A percentile compares a stretch with the other conserved stretches of the same genome.
Evolutionary conservation across 2,113 vertebrate genomes (phyloP).

Genomic region (Smithornis capensis): DNA sequence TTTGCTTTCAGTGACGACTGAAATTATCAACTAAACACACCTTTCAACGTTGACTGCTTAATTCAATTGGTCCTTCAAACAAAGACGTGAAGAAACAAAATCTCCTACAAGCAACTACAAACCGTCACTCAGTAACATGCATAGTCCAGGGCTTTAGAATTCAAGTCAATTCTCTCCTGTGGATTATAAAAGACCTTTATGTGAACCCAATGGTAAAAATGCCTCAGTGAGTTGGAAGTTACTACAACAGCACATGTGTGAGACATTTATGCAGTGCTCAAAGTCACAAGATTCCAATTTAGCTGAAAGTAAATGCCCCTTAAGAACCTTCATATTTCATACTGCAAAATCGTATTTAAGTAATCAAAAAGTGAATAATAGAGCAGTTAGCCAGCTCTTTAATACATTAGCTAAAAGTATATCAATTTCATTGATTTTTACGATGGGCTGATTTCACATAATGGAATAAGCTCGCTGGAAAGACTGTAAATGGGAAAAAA

Average conservation of each 20-base stretch:
- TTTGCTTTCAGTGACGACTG: neutral
- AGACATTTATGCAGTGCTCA: neutral
- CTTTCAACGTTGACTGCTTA: neutral
- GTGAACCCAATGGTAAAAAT: neutral
- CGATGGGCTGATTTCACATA: conserved; percentile 31
- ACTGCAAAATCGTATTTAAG: conserved; percentile 23
- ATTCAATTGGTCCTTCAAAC: neutral
- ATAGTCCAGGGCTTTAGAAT: neutral
- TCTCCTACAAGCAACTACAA: neutral
- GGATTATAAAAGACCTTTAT: neutral
- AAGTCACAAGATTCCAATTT: conserved; percentile 16
- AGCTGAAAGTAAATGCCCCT: neutral
- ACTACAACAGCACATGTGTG: neutral
- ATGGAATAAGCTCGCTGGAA: conserved; percentile 25
- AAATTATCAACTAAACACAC: neutral
- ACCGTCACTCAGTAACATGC: neutral
- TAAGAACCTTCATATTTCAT: conserved; percentile 5
- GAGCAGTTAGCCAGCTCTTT: conserved; percentile 54
- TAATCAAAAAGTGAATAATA: conserved; percentile 48
- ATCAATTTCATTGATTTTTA: conserved; percentile 63
- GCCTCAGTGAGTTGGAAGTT: neutral
- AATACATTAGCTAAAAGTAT: conserved; percentile 59
- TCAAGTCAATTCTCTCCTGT: neutral
- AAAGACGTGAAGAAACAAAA: neutral
- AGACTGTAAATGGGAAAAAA: conserved; percentile 10